Evolutionary conservation across 2,888 invertebrate genomes (phyloP), one percentile per base, ranked within the genome.

Genomic region (Agriopis marginaria): DNA sequence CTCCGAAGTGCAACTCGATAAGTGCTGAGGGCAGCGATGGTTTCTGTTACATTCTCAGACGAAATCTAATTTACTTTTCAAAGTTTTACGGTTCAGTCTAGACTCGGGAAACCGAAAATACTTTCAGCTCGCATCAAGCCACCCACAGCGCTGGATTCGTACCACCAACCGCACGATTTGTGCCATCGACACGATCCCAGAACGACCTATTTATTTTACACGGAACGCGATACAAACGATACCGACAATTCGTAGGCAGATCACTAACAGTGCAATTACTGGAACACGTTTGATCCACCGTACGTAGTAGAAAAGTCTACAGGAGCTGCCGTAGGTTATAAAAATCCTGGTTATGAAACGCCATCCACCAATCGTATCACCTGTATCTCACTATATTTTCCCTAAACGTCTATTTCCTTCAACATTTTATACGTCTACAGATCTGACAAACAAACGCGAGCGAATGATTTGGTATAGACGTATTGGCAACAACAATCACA

Each of bases 61-160:
- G 72, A 89, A 90, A 92, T 90, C 88, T 89, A 92, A 91, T 92
- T 91, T 89, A 86, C 84, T 89, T 86, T 85, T 87, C 81, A 84
- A 89, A 89, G 84, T 90, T 89, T 88, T 84, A 86, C 84, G 77
- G 78, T 77, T 63, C 77, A 77, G 89, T 89, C 90, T 90, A 89
- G 90, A 69, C 71, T 64, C 67, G 39, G 40, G 56, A 47, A 55
- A 70, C 62, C 71, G 66, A 81, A 79, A 79, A 74, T 69, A 75
- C 64, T 66, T 73, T 58, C 12, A 45, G n/a, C 12, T 58, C 14
- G n/a, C 23, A 23, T 17, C 12, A 32, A 8, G 12, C n/a, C n/a
- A 58, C 58, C 32, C 32, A 58, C 58, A 58, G 32, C 12, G 23
- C 0, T 8, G 45, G 45, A 58, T 32, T 0, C 12, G 2, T 23